Evolutionary conservation across 2,888 invertebrate species (phyloP), one percentile per base, ranked within the genome.

Genomic region (Digitonthophagus gazella): DNA sequence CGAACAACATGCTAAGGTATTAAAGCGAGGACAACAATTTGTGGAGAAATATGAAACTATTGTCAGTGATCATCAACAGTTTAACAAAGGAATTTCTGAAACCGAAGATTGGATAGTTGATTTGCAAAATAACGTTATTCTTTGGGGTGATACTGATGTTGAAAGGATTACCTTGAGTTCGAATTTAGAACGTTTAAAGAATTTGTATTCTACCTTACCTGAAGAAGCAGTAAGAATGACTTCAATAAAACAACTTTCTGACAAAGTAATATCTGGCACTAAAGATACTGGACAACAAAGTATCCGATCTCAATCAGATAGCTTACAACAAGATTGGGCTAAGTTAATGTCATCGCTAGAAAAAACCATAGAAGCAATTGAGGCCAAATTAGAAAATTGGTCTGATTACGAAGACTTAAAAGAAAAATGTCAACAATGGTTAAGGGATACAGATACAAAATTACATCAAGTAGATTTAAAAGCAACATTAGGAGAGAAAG

Each of bases 401-500:
- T 89, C 91, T 67, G 96, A 96, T 78, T 97, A 95, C 79, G 97
- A 97, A 80, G 86, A 87, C 15, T 85, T 93, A 77, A 93, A 93
- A 80, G 96, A 96, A 76, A 89, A 91, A 72, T 95, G 96, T 75
- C 85, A 93, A 69, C 83, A 88, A 28, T 97, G 97, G 97, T 90
- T 97, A 67, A 88, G 95, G 71, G 92, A 93, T 71, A 92, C 93
- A 0, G 97, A 97, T 76, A 92, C 90, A 15, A 91, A 91, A 80
- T 86, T 97, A 18, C 96, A 96, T 80, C 92, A 93, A 11, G 90
- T 97, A 5, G 95, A 96, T 76, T 85, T 95, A 97, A 97, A 93
- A 79, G 91, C 93, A 0, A 91, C 91, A 0, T 82, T 95, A 15
- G 85, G 89, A 65, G 95, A 96, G 75, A 98, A 97, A 82, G 89